Evolutionary conservation across 2,888 invertebrate species (phyloP).

Genomic region (Incurvaria masculella): DNA sequence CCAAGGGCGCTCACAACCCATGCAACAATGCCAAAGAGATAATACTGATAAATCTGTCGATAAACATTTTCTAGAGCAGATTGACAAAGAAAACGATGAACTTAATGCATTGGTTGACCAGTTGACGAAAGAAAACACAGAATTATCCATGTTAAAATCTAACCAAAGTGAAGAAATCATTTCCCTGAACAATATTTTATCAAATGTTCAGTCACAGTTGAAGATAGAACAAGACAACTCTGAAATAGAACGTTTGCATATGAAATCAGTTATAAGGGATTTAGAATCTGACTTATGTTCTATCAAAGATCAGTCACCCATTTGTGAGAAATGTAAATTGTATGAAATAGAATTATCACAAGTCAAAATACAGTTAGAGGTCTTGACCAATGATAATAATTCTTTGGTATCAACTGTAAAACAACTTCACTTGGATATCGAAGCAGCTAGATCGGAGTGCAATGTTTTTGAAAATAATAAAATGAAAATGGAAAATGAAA

Average conservation of each 20-base stretch:
- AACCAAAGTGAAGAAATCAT: constrained; percentile 30
- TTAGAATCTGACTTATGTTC: constrained; percentile 14
- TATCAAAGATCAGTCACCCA: constrained; percentile 1
- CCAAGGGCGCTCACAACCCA: constrained; percentile 19
- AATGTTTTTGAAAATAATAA: background rate
- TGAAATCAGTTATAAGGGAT: constrained; percentile 21
- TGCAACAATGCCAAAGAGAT: background rate
- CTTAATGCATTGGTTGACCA: constrained; percentile 35
- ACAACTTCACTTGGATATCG: background rate
- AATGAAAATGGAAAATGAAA: background rate
- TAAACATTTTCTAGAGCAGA: constrained; percentile 32
- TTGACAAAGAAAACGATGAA: constrained; percentile 49
- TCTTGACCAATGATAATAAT: constrained; percentile 12
- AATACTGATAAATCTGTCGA: constrained; percentile 13
- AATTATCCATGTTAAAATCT: constrained; percentile 25
- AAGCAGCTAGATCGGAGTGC: background rate
- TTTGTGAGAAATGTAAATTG: constrained; percentile 24
- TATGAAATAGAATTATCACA: constrained; percentile 27
- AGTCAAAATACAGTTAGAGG: constrained; percentile 22
- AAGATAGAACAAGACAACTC: constrained; percentile 21
- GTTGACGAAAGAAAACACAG: constrained; percentile 32
- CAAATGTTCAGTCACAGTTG: constrained; percentile 22
- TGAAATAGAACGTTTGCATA: constrained; percentile 22
- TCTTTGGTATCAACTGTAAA: background rate
- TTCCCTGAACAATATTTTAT: constrained; percentile 25